phyloP scores from a whole-genome alignment of 2,888 invertebrate genomes.

The Eueremaeus valkanovi region DNA sequence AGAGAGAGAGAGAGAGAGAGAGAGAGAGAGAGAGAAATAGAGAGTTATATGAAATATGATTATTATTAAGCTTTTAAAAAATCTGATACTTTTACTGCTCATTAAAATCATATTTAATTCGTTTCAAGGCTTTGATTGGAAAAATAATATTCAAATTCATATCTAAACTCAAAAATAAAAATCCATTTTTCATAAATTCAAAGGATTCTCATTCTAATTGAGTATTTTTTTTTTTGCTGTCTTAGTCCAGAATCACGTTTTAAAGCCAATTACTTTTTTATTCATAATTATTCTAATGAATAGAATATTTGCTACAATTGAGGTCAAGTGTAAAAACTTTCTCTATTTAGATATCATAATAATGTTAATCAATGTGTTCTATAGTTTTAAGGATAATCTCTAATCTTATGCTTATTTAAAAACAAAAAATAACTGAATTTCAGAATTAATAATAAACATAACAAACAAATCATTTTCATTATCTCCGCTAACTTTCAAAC shows the following conservation, averaged over 20 bases:
- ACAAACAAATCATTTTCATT: no score
- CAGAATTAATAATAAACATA: no score
- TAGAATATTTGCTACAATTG: neutral
- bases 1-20: neutral
- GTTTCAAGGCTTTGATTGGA: neutral
- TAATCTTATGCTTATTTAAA: no score
- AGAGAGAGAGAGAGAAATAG: neutral
- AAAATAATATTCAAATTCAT: neutral
- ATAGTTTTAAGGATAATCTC: no score
- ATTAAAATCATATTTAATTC: neutral
- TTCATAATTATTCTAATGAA: neutral
- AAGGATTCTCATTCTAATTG: neutral
- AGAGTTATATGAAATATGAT: neutral
- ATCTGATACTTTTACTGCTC: neutral
- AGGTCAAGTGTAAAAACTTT: constrained; percentile 16
- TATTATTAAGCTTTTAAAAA: neutral
- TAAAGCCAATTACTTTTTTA: neutral
- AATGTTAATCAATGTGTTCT: no score
- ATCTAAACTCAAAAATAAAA: no score
- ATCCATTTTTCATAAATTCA: no score
- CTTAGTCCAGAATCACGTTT: neutral
- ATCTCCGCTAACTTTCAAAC: no score
- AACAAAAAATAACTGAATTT: no score
- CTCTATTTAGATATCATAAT: no score
- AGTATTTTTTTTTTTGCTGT: no score